A percentile compares a stretch with the other conserved stretches of the same genome.
phyloP scores from a whole-genome alignment of 1,140 invertebrate genomes.

The Philotrypesis tridentata region DNA sequence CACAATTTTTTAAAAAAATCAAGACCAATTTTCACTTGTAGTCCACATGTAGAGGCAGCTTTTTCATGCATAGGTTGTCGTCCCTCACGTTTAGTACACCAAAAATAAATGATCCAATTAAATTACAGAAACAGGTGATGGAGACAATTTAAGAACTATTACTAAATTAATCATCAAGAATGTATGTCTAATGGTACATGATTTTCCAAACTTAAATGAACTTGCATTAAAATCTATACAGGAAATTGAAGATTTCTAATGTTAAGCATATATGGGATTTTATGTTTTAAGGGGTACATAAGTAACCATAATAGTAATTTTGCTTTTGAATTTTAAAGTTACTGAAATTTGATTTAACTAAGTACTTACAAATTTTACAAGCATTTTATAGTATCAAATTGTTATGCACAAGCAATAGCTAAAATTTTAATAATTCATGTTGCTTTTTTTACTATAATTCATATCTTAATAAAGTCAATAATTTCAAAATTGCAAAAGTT shows the following conservation, averaged over 20 bases:
- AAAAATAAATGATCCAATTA: constrained; percentile 32
- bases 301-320: constrained; percentile 35
- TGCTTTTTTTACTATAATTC: neutral
- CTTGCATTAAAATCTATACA: neutral
- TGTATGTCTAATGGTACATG: neutral
- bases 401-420: constrained; percentile 13
- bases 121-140: neutral
- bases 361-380: constrained; percentile 40
- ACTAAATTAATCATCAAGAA: neutral
- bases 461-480: constrained; percentile 17
- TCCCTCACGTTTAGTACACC: neutral
- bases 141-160: constrained; percentile 9
- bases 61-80: neutral
- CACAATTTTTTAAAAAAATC: neutral
- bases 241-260: constrained; percentile 9
- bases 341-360: constrained; percentile 18
- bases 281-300: constrained; percentile 22
- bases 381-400: constrained; percentile 17
- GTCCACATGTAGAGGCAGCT: constrained; percentile 8
- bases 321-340: constrained; percentile 31
- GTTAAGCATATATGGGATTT: constrained; percentile 22
- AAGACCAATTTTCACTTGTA: neutral
- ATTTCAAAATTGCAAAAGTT: constrained; percentile 21
- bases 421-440: constrained; percentile 2
- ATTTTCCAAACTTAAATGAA: constrained; percentile 2